A percentile compares a stretch with the other conserved stretches of the same genome.
Evolutionary conservation across 2,113 vertebrate genomes (phyloP).

Genomic region (sheep (Ovis aries)): DNA sequence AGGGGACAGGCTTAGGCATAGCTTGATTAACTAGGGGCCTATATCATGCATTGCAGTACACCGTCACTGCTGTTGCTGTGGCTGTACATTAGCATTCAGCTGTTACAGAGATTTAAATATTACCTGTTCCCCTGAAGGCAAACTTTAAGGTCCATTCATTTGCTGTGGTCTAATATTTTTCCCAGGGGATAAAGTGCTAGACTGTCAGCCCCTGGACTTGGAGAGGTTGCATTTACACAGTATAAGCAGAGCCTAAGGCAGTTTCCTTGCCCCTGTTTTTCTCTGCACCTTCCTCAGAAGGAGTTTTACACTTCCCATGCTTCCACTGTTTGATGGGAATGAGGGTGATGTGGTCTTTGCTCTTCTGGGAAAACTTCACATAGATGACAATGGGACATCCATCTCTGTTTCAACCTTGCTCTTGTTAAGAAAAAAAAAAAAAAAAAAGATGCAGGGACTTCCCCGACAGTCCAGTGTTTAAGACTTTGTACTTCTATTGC

Average conservation of each 20-base stretch:
- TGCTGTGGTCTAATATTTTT: neutral
- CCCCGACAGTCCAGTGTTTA: neutral
- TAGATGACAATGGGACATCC: neutral
- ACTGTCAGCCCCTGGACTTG: neutral
- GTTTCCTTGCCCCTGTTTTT: neutral
- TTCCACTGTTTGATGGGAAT: neutral
- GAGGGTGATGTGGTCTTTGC: neutral
- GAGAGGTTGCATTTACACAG: neutral
- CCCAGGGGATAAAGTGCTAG: neutral
- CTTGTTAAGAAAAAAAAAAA: neutral
- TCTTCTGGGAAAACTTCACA: neutral
- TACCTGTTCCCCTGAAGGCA: neutral
- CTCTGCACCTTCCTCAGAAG: neutral
- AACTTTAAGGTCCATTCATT: neutral
- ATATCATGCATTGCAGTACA: fast-evolving
- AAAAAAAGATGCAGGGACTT: neutral
- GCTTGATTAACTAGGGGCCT: constrained; percentile 32
- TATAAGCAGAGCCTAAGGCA: neutral
- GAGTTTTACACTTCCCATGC: neutral
- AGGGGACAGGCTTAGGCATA: neutral
- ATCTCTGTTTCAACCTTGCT: neutral
- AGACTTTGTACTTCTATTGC: neutral
- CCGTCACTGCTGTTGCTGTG: neutral
- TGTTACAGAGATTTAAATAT: constrained; percentile 35
- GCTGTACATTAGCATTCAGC: neutral